Conservation (phyloP, 2,113 vertebrate genomes). For the Camelus dromedarius region DNA sequence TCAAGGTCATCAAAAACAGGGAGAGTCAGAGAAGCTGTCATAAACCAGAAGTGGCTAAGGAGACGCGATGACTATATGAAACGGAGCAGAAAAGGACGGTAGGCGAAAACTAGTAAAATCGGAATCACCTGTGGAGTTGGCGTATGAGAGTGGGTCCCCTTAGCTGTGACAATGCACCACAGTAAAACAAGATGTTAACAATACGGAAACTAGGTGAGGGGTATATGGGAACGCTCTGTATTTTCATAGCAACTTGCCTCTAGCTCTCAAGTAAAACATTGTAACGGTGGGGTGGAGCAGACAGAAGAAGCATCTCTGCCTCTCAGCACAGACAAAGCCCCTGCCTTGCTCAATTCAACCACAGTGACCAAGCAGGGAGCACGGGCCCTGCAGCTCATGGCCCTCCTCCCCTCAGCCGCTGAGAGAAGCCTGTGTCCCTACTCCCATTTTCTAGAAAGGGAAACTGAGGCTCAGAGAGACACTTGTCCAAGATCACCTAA, state of each 20-base stretch:
- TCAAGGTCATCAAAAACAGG: not conserved
- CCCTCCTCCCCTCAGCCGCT: not conserved
- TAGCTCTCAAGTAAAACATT: not conserved
- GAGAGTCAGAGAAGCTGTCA: not conserved
- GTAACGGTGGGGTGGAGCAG: not conserved
- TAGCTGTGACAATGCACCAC: not conserved
- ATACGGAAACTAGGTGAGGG: no score
- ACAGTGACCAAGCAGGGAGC: accelerated
- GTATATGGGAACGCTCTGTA: accelerated
- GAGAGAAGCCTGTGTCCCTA: not conserved
- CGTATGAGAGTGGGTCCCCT: not conserved
- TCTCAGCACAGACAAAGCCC: not conserved
- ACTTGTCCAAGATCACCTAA: not conserved
- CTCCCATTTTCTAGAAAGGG: not conserved
- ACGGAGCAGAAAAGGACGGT: accelerated
- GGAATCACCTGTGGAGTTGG: accelerated
- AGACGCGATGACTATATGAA: accelerated
- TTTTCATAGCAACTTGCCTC: not conserved
- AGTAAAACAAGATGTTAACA: accelerated
- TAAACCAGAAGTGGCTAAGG: not conserved
- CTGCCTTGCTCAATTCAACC: not conserved
- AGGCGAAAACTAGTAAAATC: accelerated
- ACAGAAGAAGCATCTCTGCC: not conserved
- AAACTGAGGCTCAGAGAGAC: not conserved
- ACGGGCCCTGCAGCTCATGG: accelerated